Evolutionary conservation across 53 echinoderm and acorn worm species (phyloP).

Genomic region (Stichopus horrens): DNA sequence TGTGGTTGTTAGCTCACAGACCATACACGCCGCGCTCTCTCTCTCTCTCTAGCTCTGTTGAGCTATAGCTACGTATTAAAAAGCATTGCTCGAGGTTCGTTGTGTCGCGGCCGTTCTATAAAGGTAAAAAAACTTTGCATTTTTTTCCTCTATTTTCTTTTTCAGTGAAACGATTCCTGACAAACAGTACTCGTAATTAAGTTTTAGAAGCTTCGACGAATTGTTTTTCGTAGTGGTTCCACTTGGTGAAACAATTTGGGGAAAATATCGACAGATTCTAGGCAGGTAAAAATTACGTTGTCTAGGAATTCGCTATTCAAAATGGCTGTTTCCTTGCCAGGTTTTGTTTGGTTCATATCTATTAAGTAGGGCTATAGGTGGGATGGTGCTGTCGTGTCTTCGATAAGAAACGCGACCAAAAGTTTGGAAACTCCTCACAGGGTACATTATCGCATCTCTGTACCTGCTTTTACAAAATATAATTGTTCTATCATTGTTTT

Average conservation of each 20-base stretch:
- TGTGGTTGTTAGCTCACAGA: constrained; percentile 30
- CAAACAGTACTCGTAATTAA: neutral
- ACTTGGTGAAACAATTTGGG: neutral
- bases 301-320: constrained; percentile 34
- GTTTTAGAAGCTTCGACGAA: constrained; percentile 2
- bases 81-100: constrained; percentile 22
- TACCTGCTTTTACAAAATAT: neutral
- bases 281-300: constrained; percentile 22
- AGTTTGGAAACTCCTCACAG: neutral
- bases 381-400: neutral
- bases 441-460: neutral
- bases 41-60: no score
- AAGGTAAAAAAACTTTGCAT: constrained; percentile 30
- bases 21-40: neutral
- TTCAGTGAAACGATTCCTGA: neutral
- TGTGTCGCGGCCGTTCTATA: constrained; percentile 16
- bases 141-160: constrained; percentile 28
- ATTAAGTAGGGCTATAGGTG: neutral
- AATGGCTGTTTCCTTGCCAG: constrained; percentile 37
- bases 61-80: constrained; percentile 3
- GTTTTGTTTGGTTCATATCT: constrained; percentile 28
- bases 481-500: constrained; percentile 1
- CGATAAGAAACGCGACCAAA: neutral
- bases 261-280: constrained; percentile 31
- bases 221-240: constrained; percentile 35